Conservation (phyloP, 2,113 vertebrate species). For the Monopterus albus region DNA sequence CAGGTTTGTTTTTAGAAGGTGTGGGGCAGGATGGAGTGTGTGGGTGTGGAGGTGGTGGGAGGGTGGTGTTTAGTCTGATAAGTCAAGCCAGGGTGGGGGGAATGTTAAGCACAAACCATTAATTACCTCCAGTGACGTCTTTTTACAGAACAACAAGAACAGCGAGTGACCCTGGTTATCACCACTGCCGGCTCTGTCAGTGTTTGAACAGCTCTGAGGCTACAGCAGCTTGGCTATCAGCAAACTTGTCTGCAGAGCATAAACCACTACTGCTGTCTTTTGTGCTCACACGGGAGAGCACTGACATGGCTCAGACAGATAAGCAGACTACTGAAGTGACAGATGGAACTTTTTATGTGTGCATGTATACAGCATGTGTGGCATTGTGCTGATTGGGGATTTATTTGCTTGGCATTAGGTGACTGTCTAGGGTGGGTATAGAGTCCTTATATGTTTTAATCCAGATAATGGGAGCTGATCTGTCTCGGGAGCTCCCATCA, state of each 20-base stretch:
- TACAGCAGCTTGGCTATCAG: slow-evolving; percentile 46
- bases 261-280: slow-evolving; percentile 57
- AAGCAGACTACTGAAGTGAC: slow-evolving; percentile 67
- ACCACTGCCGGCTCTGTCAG: slow-evolving; percentile 66
- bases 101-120: slow-evolving; percentile 28
- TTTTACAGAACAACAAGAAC: slow-evolving; percentile 62
- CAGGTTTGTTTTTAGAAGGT: slow-evolving; percentile 35
- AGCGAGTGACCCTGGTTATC: slow-evolving; percentile 69
- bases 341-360: slow-evolving; percentile 51
- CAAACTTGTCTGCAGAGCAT: slow-evolving; percentile 52
- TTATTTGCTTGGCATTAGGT: slow-evolving; percentile 46
- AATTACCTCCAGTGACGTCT: slow-evolving; percentile 33
- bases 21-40: slow-evolving; percentile 6
- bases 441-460: slow-evolving; percentile 65
- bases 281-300: slow-evolving; percentile 46
- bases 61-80: slow-evolving; percentile 32
- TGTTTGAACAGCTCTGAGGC: slow-evolving; percentile 77
- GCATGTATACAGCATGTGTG: neutral
- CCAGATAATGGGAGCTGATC: slow-evolving; percentile 61
- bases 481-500: slow-evolving; percentile 34
- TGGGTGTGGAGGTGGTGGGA: slow-evolving; percentile 1
- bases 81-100: slow-evolving; percentile 12
- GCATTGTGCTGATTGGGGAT: slow-evolving; percentile 41
- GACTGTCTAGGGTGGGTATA: slow-evolving; percentile 29
- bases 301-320: slow-evolving; percentile 72